Evolutionary conservation across 2,888 invertebrate species (phyloP).

Genomic region (Suillia variegata): DNA sequence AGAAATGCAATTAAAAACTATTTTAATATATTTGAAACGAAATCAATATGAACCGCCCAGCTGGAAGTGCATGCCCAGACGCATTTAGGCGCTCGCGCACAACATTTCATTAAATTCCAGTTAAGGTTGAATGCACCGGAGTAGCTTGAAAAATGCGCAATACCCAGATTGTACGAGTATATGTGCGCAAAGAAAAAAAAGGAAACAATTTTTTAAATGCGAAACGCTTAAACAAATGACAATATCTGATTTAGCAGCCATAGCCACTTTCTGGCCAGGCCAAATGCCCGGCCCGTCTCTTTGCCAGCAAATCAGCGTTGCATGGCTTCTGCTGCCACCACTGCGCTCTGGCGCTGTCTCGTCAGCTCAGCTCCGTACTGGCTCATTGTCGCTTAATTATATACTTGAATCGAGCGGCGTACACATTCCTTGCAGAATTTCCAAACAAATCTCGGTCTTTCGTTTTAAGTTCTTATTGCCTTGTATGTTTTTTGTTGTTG

Average conservation of each 20-base stretch:
- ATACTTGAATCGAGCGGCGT: background rate
- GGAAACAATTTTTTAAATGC: background rate
- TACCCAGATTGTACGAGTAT: too few relatives aligned
- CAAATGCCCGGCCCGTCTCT: background rate
- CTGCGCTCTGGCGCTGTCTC: too few relatives aligned
- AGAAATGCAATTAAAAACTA: too few relatives aligned
- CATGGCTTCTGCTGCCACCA: background rate
- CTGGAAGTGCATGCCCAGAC: background rate
- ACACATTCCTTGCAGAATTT: background rate
- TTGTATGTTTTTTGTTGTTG: background rate
- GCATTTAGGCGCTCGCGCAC: background rate
- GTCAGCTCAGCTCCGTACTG: too few relatives aligned
- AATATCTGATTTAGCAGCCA: conserved; percentile 4
- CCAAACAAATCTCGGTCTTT: background rate
- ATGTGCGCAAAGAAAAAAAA: background rate
- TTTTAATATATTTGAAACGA: too few relatives aligned
- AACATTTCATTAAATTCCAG: conserved; percentile 7
- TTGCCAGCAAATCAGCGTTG: background rate
- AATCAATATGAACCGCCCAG: too few relatives aligned
- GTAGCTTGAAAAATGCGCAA: too few relatives aligned
- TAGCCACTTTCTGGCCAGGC: background rate
- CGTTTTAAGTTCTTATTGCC: background rate
- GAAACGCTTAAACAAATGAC: conserved; percentile 3
- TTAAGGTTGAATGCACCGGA: background rate
- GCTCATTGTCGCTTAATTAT: conserved; percentile 3